These are phyloP conservation scores for Vannuccia rotundouncinata DNA, from an alignment of 2,888 invertebrate genomes.

Conservation along the genomic window DNA sequence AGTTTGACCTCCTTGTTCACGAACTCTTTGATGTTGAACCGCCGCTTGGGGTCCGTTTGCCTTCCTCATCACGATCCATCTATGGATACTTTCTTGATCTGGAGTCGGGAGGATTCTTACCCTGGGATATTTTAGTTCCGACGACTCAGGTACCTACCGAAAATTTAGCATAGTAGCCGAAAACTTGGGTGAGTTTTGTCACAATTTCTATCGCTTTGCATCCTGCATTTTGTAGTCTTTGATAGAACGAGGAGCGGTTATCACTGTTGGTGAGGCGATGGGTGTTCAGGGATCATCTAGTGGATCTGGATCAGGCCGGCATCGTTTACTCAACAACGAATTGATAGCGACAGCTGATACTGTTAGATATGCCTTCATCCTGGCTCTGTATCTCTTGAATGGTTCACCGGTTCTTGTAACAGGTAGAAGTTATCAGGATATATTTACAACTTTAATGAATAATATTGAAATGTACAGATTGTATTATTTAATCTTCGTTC, in stretches of 20 bases:
- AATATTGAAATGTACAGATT: too few relatives aligned
- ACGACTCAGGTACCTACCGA: constrained; percentile 45
- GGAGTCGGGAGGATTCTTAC: constrained; percentile 52
- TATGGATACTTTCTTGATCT: constrained; percentile 56
- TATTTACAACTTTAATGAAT: too few relatives aligned
- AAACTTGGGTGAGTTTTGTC: too few relatives aligned
- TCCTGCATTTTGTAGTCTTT: constrained; percentile 43
- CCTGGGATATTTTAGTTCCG: constrained; percentile 54
- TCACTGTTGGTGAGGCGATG: constrained; percentile 50
- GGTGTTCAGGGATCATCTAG: constrained; percentile 16
- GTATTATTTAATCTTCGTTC: too few relatives aligned
- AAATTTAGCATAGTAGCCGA: not conserved
- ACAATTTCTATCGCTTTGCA: not conserved
- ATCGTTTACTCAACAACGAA: constrained; percentile 44
- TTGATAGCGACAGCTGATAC: constrained; percentile 55
- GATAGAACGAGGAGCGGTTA: constrained; percentile 53
- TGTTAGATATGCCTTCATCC: constrained; percentile 54
- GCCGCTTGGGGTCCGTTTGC: constrained; percentile 53
- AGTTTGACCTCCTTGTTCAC: constrained; percentile 55
- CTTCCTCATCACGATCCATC: constrained; percentile 51
- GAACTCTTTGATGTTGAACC: constrained; percentile 55
- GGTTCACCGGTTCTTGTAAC: constrained; percentile 52
- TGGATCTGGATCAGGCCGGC: constrained; percentile 7
- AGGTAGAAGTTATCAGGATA: constrained; percentile 53
- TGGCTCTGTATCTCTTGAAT: constrained; percentile 49